These are phyloP conservation scores for Poecile atricapillus DNA, from an alignment of 2,113 vertebrate genomes.

Conservation along the genomic window DNA sequence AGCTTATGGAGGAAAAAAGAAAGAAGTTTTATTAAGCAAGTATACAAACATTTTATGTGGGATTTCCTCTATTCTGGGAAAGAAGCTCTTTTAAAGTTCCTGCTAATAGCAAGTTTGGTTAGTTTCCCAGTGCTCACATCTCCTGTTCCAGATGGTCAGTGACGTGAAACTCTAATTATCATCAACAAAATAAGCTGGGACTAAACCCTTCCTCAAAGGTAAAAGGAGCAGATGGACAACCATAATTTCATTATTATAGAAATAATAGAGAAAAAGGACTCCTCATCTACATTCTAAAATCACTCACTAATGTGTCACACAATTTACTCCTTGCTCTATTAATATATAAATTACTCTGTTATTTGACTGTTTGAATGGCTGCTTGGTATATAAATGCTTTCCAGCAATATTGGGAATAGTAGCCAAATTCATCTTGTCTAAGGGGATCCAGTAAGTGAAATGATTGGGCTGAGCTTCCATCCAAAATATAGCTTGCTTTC, in stretches of 20 bases:
- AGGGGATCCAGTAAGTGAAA: neutral
- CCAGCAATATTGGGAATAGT: neutral
- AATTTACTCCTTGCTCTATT: neutral
- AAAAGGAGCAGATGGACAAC: constrained; percentile 58
- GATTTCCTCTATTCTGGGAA: constrained; percentile 1
- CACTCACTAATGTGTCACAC: neutral
- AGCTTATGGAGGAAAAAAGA: neutral
- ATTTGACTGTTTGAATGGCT: neutral
- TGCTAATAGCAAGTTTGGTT: constrained; percentile 46
- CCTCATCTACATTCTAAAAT: neutral
- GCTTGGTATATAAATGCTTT: neutral
- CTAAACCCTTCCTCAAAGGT: constrained; percentile 55
- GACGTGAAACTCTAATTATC: constrained; percentile 51
- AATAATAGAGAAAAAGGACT: constrained; percentile 29
- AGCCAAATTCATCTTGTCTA: neutral
- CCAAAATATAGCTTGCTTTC: neutral
- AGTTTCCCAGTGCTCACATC: constrained; percentile 27
- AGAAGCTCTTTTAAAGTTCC: constrained; percentile 8
- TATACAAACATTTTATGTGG: neutral
- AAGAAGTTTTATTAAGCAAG: neutral
- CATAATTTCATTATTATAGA: constrained; percentile 32
- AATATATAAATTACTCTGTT: neutral
- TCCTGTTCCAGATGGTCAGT: constrained; percentile 53
- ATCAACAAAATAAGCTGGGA: constrained; percentile 43
- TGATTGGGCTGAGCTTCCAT: neutral